These are phyloP conservation scores for Ursus arctos DNA, from an alignment of 2,113 vertebrate species.

Conservation along the genomic window DNA sequence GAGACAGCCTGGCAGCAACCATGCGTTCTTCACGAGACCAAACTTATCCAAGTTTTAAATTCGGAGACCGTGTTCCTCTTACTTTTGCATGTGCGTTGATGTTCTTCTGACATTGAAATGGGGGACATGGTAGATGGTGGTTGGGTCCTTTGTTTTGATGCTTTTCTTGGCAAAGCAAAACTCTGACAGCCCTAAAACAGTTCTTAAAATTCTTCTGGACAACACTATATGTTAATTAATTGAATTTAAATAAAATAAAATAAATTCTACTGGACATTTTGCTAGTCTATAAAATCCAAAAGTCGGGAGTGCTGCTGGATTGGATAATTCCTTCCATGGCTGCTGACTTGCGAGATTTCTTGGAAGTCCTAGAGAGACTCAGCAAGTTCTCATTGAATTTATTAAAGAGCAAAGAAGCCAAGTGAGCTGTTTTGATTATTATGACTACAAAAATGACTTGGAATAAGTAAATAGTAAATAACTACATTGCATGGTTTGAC, in stretches of 20 bases:
- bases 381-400: not conserved
- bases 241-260: not conserved
- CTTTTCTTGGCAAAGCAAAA: not conserved
- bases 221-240: not conserved
- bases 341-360: not conserved
- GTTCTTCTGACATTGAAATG: slow-evolving; percentile 1
- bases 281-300: not conserved
- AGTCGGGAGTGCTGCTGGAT: not conserved
- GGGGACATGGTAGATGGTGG: not conserved
- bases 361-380: not conserved
- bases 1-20: not conserved
- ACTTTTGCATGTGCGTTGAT: not conserved
- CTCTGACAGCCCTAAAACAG: not conserved
- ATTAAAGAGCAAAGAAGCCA: not conserved
- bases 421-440: not conserved
- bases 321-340: not conserved
- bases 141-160: not conserved
- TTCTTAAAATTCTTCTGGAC: not conserved
- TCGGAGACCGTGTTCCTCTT: not conserved
- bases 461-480: slow-evolving; percentile 18
- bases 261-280: not conserved
- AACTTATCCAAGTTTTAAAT: not conserved
- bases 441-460: not conserved
- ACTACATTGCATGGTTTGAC: not conserved
- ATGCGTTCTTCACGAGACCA: not conserved